Percentiles rank a stretch among this genome's conserved stretches.
Conservation (phyloP, 2,797 vertebrate species). For the Liparis tanakae region DNA sequence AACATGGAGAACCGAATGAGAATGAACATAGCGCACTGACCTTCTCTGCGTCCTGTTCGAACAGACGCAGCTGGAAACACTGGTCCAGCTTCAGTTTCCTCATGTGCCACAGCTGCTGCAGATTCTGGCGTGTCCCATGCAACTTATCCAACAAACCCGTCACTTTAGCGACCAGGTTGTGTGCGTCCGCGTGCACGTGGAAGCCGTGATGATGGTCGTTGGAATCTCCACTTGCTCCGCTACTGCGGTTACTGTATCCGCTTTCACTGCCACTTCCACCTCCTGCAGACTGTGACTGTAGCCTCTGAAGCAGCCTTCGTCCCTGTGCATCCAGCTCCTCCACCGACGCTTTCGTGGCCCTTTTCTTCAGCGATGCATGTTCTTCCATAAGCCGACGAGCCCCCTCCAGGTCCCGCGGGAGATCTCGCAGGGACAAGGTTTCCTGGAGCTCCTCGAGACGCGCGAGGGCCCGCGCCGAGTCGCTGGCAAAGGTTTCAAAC, state of each 20-base stretch:
- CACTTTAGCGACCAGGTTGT: conserved; percentile 93
- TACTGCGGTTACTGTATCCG: conserved; percentile 85
- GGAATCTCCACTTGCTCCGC: conserved; percentile 72
- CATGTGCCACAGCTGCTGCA: conserved; percentile 98
- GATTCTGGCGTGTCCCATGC: conserved; percentile 92
- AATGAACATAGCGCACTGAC: conserved; percentile 68
- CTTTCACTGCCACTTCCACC: conserved; percentile 74
- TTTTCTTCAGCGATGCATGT: conserved; percentile 93
- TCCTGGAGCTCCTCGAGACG: conserved; percentile 96
- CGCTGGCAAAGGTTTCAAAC: conserved; percentile 96
- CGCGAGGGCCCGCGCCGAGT: conserved; percentile 90
- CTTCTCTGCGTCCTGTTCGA: conserved; percentile 98
- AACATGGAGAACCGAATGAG: neutral
- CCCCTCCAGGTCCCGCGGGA: conserved; percentile 94
- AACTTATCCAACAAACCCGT: conserved; percentile 93
- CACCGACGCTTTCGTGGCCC: conserved; percentile 94
- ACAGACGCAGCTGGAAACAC: conserved; percentile 96
- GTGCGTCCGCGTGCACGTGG: conserved; percentile 87
- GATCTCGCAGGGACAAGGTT: conserved; percentile 92
- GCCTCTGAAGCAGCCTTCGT: conserved; percentile 92
- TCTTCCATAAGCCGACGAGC: conserved; percentile 95
- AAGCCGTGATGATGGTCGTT: conserved; percentile 78
- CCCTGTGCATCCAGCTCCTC: conserved; percentile 96
- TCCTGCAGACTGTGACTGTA: conserved; percentile 86
- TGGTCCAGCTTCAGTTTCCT: conserved; percentile 93